phyloP scores from a whole-genome alignment of 2,113 vertebrate species.

The Coregonus clupeaformis region DNA sequence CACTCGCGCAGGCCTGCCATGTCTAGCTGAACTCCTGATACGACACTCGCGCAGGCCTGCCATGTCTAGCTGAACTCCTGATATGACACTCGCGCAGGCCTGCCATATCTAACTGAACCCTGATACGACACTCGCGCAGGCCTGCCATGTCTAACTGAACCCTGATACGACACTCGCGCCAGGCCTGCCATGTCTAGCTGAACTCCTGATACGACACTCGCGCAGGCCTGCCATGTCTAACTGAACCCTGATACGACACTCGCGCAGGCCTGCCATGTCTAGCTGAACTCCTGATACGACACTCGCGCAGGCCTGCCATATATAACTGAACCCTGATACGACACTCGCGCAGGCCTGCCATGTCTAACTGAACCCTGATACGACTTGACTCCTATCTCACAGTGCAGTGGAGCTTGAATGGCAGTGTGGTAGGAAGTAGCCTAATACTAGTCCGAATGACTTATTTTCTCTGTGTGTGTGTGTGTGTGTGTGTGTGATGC shows the following conservation, averaged over 20 bases:
- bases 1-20: neutral
- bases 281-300: too few relatives aligned
- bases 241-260: conserved; percentile 46
- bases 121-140: too few relatives aligned
- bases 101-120: conserved; percentile 25
- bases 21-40: conserved; percentile 39
- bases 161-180: conserved; percentile 45
- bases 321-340: conserved; percentile 51
- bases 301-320: too few relatives aligned
- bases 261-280: conserved; percentile 17
- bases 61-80: conserved; percentile 43
- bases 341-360: neutral
- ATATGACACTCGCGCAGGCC: conserved; percentile 36
- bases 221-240: conserved; percentile 50
- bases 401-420: neutral
- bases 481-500: too few relatives aligned
- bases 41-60: too few relatives aligned
- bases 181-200: conserved; percentile 22
- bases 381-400: conserved; percentile 48
- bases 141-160: conserved; percentile 43
- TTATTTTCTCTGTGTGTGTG: too few relatives aligned
- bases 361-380: conserved; percentile 50
- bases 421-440: neutral
- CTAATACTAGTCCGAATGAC: too few relatives aligned
- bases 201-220: too few relatives aligned